Evolutionary conservation across 2,113 vertebrate species (phyloP).

Genomic region (Ibidorhyncha struthersii): DNA sequence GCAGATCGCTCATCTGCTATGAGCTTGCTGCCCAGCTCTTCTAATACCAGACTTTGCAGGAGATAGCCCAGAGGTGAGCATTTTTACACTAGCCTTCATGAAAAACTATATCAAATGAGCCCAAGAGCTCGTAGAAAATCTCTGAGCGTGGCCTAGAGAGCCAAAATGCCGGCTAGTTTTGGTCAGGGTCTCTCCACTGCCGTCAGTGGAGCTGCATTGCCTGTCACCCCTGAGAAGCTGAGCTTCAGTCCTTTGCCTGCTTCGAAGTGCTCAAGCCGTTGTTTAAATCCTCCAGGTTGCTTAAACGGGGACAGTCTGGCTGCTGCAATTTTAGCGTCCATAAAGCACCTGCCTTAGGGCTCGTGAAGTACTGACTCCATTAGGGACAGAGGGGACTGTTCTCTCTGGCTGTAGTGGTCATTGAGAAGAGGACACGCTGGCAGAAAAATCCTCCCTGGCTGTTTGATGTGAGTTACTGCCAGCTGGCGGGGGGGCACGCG

Average conservation of each 20-base stretch:
- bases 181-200: neutral
- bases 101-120: neutral
- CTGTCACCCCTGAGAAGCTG: neutral
- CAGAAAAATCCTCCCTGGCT: neutral
- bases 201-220: neutral
- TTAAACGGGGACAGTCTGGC: neutral
- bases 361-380: neutral
- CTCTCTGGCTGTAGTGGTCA: neutral
- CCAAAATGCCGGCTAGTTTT: neutral
- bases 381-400: neutral
- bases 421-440: accelerated
- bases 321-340: neutral
- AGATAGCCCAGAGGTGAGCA: neutral
- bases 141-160: neutral
- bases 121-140: neutral
- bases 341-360: neutral
- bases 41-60: neutral
- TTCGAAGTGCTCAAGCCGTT: neutral
- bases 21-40: neutral
- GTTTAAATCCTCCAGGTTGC: neutral
- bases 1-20: neutral
- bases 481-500: accelerated
- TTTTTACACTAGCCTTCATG: neutral
- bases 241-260: neutral
- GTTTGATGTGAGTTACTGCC: neutral